A percentile compares a stretch with the other conserved stretches of the same genome.
These are phyloP conservation scores for Pararge aegeria DNA, from an alignment of 1,140 invertebrate species.

Conservation along the genomic window DNA sequence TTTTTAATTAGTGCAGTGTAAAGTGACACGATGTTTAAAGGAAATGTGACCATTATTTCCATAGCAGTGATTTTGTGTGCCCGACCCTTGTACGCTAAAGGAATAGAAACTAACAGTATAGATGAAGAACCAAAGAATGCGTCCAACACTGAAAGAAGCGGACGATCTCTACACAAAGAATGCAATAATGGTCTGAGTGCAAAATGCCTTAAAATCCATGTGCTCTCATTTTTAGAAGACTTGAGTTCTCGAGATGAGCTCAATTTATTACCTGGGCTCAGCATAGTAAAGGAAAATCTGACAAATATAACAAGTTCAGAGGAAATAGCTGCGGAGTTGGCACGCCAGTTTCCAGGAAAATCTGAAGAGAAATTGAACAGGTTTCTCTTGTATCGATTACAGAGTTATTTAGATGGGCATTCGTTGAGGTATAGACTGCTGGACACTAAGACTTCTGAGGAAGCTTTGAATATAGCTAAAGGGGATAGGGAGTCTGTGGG, in stretches of 20 bases:
- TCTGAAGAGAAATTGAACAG: constrained; percentile 88
- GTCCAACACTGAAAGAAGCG: constrained; percentile 46
- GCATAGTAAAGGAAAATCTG: constrained; percentile 84
- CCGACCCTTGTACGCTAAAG: constrained; percentile 30
- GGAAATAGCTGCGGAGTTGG: constrained; percentile 85
- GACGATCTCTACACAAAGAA: constrained; percentile 61
- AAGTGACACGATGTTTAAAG: constrained; percentile 55
- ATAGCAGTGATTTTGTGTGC: constrained; percentile 42
- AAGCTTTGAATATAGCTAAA: constrained; percentile 65
- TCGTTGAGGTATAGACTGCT: constrained; percentile 86
- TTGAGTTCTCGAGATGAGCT: constrained; percentile 75
- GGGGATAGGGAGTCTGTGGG: constrained; percentile 53
- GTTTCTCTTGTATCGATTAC: constrained; percentile 78
- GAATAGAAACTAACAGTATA: constrained; percentile 25
- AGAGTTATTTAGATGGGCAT: constrained; percentile 86
- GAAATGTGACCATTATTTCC: constrained; percentile 37
- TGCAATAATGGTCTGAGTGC: constrained; percentile 77
- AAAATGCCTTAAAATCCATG: constrained; percentile 88
- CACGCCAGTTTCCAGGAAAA: constrained; percentile 87
- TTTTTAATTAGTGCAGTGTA: constrained; percentile 33
- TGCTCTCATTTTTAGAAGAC: constrained; percentile 87
- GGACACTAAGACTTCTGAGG: constrained; percentile 81
- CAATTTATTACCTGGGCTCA: constrained; percentile 83
- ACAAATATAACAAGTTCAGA: constrained; percentile 81
- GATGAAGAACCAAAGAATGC: constrained; percentile 45